phyloP scores from a whole-genome alignment of 2,888 invertebrate genomes.

The Drosophila cyrtoloma region DNA sequence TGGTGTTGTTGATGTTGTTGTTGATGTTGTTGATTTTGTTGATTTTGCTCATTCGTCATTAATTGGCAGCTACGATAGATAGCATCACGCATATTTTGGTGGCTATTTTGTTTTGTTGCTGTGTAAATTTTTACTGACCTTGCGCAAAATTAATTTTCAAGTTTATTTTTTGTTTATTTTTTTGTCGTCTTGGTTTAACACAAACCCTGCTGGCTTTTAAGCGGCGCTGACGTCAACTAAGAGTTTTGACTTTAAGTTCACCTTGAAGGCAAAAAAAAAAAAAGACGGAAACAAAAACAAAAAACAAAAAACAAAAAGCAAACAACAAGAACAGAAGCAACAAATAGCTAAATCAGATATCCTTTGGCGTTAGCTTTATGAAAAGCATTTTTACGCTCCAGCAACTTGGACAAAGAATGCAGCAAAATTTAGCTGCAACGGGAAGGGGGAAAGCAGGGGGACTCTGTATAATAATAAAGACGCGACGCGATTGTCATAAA shows the following conservation, averaged over 20 bases:
- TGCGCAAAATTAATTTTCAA: constrained; percentile 55
- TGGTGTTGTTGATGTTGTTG: constrained; percentile 28
- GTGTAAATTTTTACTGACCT: constrained; percentile 71
- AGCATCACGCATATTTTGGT: constrained; percentile 47
- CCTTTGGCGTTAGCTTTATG: constrained; percentile 68
- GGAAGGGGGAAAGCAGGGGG: background rate
- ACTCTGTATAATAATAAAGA: constrained; percentile 63
- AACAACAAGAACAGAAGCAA: constrained; percentile 13
- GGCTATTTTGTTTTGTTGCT: constrained; percentile 30
- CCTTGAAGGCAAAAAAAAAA: constrained; percentile 48
- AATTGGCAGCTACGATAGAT: constrained; percentile 69
- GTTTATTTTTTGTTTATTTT: background rate
- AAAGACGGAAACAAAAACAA: background rate
- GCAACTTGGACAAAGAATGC: constrained; percentile 68
- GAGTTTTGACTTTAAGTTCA: constrained; percentile 58
- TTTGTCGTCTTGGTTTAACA: constrained; percentile 15
- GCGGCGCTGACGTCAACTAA: constrained; percentile 30
- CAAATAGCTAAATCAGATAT: constrained; percentile 53
- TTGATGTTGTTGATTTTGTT: constrained; percentile 35
- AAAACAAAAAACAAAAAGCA: background rate
- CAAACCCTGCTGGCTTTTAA: constrained; percentile 16
- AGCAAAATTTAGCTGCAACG: constrained; percentile 42
- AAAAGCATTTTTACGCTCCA: constrained; percentile 64
- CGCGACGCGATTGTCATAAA: constrained; percentile 64
- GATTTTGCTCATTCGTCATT: constrained; percentile 63